Percentiles rank a stretch among this genome's conserved stretches.
These are phyloP conservation scores for Protobothrops flavoviridis DNA, from an alignment of 2,113 vertebrate species.

Conservation along the genomic window DNA sequence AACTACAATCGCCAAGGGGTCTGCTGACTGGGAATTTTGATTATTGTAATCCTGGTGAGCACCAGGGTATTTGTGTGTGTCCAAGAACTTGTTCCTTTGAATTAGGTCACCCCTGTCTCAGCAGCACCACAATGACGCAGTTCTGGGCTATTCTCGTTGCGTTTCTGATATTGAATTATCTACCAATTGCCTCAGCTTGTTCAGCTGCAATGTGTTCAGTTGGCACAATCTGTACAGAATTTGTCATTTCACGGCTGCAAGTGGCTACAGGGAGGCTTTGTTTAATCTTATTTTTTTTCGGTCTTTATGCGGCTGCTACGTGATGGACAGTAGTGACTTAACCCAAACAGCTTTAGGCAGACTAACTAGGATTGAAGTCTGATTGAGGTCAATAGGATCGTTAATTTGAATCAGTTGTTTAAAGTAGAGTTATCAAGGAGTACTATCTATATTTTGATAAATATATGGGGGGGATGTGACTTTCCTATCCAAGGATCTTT, in stretches of 20 bases:
- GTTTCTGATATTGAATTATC: not conserved
- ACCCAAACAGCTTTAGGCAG: not conserved
- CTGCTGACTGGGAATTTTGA: not conserved
- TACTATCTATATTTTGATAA: not conserved
- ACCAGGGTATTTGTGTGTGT: not conserved
- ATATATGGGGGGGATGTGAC: not conserved
- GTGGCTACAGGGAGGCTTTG: not conserved
- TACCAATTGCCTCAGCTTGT: not conserved
- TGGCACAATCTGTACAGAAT: not conserved
- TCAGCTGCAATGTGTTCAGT: not conserved
- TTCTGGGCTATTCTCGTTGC: not conserved
- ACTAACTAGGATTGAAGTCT: not conserved
- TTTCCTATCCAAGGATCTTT: not conserved
- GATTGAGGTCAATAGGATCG: not conserved
- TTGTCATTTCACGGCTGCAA: not conserved
- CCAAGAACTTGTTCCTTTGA: not conserved
- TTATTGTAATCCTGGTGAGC: not conserved
- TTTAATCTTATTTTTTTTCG: not conserved
- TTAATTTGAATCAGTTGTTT: not conserved
- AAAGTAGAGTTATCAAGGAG: not conserved
- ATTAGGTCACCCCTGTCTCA: constrained; percentile 5
- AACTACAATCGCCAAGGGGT: not conserved
- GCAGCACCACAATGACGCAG: not conserved
- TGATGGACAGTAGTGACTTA: not conserved
- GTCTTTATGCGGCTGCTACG: not conserved